These are phyloP conservation scores for Pantherophis vulpinus DNA, from an alignment of 2,797 vertebrate species.

Conservation along the genomic window DNA sequence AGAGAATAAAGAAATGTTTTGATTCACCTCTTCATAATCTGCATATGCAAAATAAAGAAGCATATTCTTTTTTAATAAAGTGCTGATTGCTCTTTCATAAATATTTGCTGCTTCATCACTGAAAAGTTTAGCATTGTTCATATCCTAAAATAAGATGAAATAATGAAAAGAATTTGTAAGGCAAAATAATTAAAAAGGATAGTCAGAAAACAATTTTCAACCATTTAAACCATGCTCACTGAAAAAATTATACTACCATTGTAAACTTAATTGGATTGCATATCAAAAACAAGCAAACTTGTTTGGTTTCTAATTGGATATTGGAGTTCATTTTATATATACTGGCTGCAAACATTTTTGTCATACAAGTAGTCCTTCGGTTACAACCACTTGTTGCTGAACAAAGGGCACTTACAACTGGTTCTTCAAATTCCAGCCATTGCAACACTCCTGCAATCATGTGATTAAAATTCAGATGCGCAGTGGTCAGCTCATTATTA, in stretches of 20 bases:
- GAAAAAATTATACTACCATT: not conserved
- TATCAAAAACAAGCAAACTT: slow-evolving; percentile 16
- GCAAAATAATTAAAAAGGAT: slow-evolving; percentile 9
- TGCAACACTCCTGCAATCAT: not conserved
- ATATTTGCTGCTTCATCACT: slow-evolving; percentile 99
- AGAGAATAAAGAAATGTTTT: not conserved
- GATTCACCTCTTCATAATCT: slow-evolving; percentile 95
- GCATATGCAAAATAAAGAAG: slow-evolving; percentile 98
- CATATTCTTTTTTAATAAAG: slow-evolving; percentile 99
- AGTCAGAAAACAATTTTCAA: slow-evolving; percentile 21
- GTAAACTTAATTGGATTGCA: slow-evolving; percentile 5
- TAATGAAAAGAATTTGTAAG: not conserved
- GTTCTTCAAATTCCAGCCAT: not conserved
- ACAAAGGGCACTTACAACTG: not conserved
- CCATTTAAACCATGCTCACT: not conserved
- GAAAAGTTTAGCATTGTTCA: slow-evolving; percentile 99
- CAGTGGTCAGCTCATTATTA: not conserved
- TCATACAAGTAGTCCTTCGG: not conserved
- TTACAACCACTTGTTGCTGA: not conserved
- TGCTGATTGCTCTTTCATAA: slow-evolving; percentile 97
- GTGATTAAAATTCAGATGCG: not conserved
- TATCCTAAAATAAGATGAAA: slow-evolving; percentile 79
- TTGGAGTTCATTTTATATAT: not conserved
- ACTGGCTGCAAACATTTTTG: not conserved
- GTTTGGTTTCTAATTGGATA: not conserved